A percentile compares a stretch with the other conserved stretches of the same genome.
These are phyloP conservation scores for Euzetes globulus DNA, from an alignment of 2,888 invertebrate genomes.

Conservation along the genomic window DNA sequence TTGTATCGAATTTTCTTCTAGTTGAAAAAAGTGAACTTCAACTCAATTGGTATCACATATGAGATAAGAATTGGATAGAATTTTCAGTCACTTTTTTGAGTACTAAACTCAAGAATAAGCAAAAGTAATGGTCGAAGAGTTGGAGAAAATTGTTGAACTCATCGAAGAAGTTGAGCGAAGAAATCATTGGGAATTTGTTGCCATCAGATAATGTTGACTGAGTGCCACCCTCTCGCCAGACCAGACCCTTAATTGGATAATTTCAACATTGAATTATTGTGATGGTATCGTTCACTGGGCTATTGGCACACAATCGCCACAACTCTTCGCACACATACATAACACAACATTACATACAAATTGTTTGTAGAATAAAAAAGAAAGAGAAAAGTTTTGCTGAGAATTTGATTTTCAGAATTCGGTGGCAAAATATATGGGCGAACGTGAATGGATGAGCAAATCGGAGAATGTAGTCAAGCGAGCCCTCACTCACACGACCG, in stretches of 20 bases:
- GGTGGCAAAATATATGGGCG: slow-evolving; percentile 1
- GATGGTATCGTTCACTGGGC: slow-evolving; percentile 17
- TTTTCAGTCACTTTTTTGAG: neutral
- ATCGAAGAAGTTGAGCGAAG: slow-evolving; percentile 11
- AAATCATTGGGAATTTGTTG: slow-evolving; percentile 2
- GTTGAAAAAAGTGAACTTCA: neutral
- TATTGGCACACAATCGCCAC: slow-evolving; percentile 8
- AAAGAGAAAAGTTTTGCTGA: neutral
- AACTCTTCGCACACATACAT: neutral
- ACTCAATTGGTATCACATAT: slow-evolving; percentile 10
- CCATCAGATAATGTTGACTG: slow-evolving; percentile 6
- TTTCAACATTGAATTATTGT: slow-evolving; percentile 23
- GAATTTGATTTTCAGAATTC: neutral
- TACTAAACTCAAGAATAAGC: neutral
- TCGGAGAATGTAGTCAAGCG: slow-evolving; percentile 8
- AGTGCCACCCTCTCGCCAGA: neutral
- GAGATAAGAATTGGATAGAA: neutral
- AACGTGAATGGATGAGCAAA: slow-evolving; percentile 12
- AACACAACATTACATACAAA: neutral
- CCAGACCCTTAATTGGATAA: slow-evolving; percentile 8
- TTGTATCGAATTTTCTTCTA: neutral
- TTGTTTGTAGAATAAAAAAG: neutral
- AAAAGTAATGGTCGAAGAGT: neutral
- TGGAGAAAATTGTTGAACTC: slow-evolving; percentile 9
- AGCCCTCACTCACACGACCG: neutral